Conservation (phyloP, 2,797 vertebrate genomes). For the Macropus fuliginosus region DNA sequence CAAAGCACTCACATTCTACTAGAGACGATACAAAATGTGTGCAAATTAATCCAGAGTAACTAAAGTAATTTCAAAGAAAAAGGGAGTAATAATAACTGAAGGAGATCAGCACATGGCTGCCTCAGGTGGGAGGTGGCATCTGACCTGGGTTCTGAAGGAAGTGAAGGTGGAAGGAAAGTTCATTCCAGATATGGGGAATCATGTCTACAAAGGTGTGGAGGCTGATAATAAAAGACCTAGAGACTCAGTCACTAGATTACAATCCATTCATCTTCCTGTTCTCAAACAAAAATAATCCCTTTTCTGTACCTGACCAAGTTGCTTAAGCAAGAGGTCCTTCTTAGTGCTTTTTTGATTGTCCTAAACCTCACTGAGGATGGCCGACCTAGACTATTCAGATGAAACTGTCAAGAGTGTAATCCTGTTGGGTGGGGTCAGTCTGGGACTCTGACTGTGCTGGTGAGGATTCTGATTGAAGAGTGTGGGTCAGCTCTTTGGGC, state of each 20-base stretch:
- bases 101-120: neutral
- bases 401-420: neutral
- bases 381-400: neutral
- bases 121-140: neutral
- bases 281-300: neutral
- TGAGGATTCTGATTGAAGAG: neutral
- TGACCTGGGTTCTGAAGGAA: neutral
- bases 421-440: neutral
- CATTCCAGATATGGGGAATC: neutral
- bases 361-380: neutral
- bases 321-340: neutral
- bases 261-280: neutral
- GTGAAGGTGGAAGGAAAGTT: neutral
- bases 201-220: neutral
- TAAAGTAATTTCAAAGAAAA: neutral
- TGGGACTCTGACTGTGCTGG: neutral
- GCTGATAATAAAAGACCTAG: neutral
- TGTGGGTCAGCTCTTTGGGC: neutral
- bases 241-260: neutral
- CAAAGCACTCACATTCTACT: neutral
- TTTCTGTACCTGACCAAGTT: neutral
- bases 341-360: neutral
- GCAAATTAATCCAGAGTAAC: neutral
- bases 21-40: neutral
- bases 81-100: neutral